Conservation (phyloP, 2,113 vertebrate genomes). For the Pseudorhombus dupliciocellatus region DNA sequence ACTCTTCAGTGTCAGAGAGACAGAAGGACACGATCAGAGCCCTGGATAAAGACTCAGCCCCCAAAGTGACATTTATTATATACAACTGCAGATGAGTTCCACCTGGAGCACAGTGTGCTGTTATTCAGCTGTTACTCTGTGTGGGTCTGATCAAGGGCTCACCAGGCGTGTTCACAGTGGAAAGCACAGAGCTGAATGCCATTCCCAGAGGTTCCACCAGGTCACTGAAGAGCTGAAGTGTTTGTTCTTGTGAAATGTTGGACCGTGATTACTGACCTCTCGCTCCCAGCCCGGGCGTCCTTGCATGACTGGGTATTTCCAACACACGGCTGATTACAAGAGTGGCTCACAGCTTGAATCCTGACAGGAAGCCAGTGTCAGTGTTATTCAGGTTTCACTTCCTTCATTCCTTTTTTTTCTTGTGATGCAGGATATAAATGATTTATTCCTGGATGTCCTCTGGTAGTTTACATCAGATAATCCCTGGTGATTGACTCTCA, state of each 20-base stretch:
- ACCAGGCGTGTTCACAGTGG: background rate
- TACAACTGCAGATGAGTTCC: no score
- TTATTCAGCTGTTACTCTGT: no score
- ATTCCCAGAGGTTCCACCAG: background rate
- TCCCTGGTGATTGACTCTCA: conserved; percentile 16
- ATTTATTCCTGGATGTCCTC: background rate
- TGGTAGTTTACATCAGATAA: background rate
- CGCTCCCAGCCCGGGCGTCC: background rate
- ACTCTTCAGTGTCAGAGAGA: no score
- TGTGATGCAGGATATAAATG: conserved; percentile 8
- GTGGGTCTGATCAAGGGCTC: background rate
- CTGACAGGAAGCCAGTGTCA: background rate
- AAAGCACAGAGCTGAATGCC: background rate
- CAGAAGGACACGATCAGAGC: no score
- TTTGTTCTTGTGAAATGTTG: conserved; percentile 5
- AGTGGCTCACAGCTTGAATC: background rate
- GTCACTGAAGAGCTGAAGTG: background rate
- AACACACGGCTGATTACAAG: background rate
- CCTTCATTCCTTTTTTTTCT: background rate
- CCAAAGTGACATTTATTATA: no score
- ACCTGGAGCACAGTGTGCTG: no score
- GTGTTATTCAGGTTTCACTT: background rate
- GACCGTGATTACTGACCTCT: background rate
- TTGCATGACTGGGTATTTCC: background rate
- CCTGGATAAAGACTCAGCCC: no score